Evolutionary conservation across 2,113 vertebrate species (phyloP).

Genomic region (Rhinolophus sinicus): DNA sequence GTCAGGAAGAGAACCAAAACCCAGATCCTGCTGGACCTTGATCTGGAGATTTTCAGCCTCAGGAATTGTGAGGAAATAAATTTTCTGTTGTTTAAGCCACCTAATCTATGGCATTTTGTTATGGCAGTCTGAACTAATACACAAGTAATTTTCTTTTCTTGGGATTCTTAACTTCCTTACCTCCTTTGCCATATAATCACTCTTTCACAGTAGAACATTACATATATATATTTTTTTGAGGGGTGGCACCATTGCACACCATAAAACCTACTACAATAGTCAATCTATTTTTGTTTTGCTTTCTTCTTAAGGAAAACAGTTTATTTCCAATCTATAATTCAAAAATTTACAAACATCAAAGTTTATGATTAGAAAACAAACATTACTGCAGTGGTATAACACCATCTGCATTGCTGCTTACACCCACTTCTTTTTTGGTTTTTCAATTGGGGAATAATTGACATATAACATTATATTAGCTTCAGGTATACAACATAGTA

Average conservation of each 20-base stretch:
- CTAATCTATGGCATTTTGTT: not conserved
- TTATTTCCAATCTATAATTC: not conserved
- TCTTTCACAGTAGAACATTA: not conserved
- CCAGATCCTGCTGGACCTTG: no score
- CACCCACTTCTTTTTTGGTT: not conserved
- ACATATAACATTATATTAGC: not conserved
- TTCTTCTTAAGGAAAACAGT: not conserved
- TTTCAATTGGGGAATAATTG: not conserved
- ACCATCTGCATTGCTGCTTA: not conserved
- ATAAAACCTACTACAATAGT: not conserved
- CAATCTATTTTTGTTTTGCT: not conserved
- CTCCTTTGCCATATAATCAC: not conserved
- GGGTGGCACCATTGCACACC: no score
- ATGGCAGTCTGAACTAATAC: not conserved
- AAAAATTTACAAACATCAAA: not conserved
- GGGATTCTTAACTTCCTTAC: not conserved
- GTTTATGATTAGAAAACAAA: slow-evolving; percentile 37
- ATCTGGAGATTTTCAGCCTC: not conserved
- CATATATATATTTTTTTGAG: no score
- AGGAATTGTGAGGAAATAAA: not conserved
- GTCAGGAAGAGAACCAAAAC: not conserved
- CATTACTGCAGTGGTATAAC: not conserved
- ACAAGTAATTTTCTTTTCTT: not conserved
- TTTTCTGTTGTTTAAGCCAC: not conserved
- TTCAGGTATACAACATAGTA: not conserved